phyloP scores from a whole-genome alignment of 2,113 vertebrate genomes.

The Hiodon alosoides region DNA sequence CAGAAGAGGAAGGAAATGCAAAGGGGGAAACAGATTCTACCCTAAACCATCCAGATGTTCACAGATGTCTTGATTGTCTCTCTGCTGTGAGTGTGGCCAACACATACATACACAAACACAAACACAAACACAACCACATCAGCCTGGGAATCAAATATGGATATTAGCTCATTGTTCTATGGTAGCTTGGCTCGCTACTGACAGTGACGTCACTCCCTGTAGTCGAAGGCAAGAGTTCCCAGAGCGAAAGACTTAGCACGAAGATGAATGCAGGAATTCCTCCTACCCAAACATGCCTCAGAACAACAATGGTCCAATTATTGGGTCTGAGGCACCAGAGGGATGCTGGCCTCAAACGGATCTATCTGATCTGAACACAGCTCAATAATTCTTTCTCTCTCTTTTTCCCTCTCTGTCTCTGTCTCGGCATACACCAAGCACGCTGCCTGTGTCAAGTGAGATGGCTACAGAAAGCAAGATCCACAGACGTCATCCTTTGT shows the following conservation, averaged over 20 bases:
- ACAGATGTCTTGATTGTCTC: background rate
- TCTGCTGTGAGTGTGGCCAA: background rate
- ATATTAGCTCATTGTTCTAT: no score
- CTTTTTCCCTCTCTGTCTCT: background rate
- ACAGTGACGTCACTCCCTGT: no score
- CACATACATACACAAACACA: background rate
- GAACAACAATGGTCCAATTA: conserved; percentile 10
- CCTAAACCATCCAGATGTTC: background rate
- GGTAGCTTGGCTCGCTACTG: background rate
- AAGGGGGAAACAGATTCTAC: background rate
- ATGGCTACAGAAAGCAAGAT: background rate
- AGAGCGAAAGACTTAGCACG: background rate
- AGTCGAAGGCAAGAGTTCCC: background rate
- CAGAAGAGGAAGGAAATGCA: background rate
- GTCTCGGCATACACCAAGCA: no score
- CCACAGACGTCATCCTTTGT: background rate
- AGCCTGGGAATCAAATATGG: conserved; percentile 1
- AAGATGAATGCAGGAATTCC: background rate
- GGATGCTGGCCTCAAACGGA: no score
- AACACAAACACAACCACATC: background rate
- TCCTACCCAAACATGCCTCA: background rate
- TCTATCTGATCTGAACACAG: background rate
- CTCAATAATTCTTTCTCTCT: background rate
- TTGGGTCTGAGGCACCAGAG: background rate
- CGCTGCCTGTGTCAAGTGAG: background rate